These are phyloP conservation scores for Brachionus rotundiformis DNA, from an alignment of 1,140 invertebrate species.

Conservation along the genomic window DNA sequence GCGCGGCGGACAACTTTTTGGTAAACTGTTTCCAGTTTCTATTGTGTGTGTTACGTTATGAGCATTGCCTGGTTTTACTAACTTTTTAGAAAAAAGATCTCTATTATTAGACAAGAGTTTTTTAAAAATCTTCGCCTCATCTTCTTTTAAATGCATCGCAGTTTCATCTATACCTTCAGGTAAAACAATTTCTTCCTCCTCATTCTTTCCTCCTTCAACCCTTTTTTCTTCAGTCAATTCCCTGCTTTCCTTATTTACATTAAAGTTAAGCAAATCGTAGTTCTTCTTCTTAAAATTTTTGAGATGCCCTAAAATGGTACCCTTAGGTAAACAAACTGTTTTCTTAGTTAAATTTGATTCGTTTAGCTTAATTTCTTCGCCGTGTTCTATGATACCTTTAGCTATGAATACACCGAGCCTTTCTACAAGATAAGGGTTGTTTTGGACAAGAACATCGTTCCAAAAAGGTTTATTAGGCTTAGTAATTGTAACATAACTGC, in stretches of 20 bases:
- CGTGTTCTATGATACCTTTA: not conserved
- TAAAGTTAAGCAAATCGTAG: not conserved
- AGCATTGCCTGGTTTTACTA: not conserved
- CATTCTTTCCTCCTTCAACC: not conserved
- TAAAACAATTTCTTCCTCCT: not conserved
- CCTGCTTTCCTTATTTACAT: not conserved
- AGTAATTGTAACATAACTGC: not conserved
- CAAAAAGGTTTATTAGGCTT: not conserved
- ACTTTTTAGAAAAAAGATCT: conserved; percentile 19
- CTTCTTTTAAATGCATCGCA: not conserved
- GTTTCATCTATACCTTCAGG: not conserved
- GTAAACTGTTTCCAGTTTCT: not conserved
- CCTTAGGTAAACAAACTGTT: not conserved
- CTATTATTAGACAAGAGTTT: not conserved
- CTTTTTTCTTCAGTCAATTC: not conserved
- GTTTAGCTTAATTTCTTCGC: not conserved
- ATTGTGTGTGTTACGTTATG: not conserved
- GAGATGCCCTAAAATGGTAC: not conserved
- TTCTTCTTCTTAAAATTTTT: not conserved
- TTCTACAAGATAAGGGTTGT: not conserved
- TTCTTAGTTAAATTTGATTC: not conserved
- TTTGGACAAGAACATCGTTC: not conserved
- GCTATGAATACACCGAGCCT: not conserved
- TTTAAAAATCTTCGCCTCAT: not conserved
- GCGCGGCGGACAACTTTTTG: not conserved